Base-by-base conservation (phyloP, 2,113 vertebrate genomes). In the Lethenteron reissneri region DNA sequence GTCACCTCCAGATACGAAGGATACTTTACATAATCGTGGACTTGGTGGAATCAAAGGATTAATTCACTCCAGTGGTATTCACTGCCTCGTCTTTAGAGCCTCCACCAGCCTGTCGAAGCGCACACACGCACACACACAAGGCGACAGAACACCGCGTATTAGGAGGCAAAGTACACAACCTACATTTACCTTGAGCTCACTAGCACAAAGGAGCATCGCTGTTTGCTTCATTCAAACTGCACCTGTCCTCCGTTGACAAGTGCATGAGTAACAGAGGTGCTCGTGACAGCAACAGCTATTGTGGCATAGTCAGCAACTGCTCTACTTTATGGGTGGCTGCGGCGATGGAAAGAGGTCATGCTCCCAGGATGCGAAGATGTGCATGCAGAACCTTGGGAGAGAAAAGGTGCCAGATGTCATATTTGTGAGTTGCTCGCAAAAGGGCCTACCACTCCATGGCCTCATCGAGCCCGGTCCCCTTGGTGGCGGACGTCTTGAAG, bases 401-500 rank as follows among this genome's bases (percentile, higher is more conserved):
- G 17, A 56, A 2, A n/a, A 69, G 21, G 14, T 19, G 2, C 25
- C 57, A 14, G 57, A 14, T 4, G 17, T 14, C 60, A 10, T 14
- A 13, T 8, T 12, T 11, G 57, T 56, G 56, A 68, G 21, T 56
- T 62, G 41, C 41, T 41, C 41, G 41, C 41, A 41, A 41, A 41
- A 41, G 41, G 41, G 72, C 81, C 80, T 79, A 90, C 94, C 94
- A 99, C 74, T 99, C 94, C 94, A 99, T 99, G 17, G 87, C 91
- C 70, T 95, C 91, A 12, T 97, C 89, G 70, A 99, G 86, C 70
- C 94, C 94, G 0, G 84, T 87, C 80, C 90, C 91, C 79, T 97
- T 99, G 70, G 86, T 88, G 72, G 94, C 94, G 2, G 92, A 99
- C 2, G 92, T 99, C 80, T 91, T 99, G 80, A 99, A 99, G 76